Conservation (phyloP, 1,140 invertebrate species). For the Apis cerana region DNA sequence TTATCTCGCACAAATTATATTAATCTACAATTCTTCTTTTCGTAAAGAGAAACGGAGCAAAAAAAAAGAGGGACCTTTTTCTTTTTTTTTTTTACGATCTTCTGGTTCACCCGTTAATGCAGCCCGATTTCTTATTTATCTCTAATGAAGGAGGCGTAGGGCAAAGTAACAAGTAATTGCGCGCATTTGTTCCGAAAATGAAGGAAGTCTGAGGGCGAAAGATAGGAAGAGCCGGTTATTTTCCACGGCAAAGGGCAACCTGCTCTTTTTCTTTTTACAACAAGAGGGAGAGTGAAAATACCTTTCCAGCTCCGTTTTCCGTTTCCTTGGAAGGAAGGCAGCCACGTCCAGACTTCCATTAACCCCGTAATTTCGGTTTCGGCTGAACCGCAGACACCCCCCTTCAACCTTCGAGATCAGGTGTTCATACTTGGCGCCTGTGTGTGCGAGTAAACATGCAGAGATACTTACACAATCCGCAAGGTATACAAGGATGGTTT, state of each 20-base stretch:
- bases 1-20: too few species aligned
- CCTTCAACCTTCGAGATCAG: slow-evolving; percentile 33
- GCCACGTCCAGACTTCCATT: slow-evolving; percentile 56
- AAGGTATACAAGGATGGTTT: slow-evolving; percentile 5
- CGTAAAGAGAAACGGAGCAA: not conserved
- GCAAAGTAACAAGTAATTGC: slow-evolving; percentile 35
- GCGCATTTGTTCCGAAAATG: slow-evolving; percentile 35
- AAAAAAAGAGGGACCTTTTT: not conserved
- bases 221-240: slow-evolving; percentile 29
- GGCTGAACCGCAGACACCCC: slow-evolving; percentile 49
- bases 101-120: not conserved
- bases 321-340: slow-evolving; percentile 23
- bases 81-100: slow-evolving; percentile 3
- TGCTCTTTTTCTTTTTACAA: slow-evolving; percentile 32
- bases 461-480: slow-evolving; percentile 3
- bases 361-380: slow-evolving; percentile 64
- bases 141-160: not conserved
- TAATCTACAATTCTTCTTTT: not conserved
- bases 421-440: slow-evolving; percentile 22
- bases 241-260: slow-evolving; percentile 14
- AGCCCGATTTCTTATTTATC: slow-evolving; percentile 36
- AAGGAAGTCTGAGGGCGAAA: slow-evolving; percentile 6
- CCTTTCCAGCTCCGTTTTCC: slow-evolving; percentile 20
- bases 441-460: slow-evolving; percentile 35
- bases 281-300: slow-evolving; percentile 21